Evolutionary conservation across 2,797 vertebrate genomes (phyloP).

Genomic region (Fistularia tabacaria): DNA sequence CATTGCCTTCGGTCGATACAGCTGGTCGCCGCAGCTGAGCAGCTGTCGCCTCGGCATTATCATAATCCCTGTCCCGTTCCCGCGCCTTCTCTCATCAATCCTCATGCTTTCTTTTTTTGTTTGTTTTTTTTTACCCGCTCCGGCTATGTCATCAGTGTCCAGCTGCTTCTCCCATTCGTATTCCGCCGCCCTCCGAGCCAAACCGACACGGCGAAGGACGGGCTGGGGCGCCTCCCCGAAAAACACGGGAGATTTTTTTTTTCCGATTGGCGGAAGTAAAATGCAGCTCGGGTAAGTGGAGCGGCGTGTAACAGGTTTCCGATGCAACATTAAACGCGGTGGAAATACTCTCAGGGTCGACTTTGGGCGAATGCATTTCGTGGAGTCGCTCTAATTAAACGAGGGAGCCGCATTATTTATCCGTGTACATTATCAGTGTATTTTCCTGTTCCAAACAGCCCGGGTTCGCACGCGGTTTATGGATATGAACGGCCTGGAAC

Average conservation of each 20-base stretch:
- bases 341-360: conserved; percentile 46
- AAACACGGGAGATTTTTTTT: neutral
- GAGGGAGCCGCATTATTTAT: conserved; percentile 53
- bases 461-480: conserved; percentile 31
- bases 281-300: conserved; percentile 33
- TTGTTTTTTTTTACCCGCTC: conserved; percentile 9
- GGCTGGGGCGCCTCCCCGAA: too few species aligned
- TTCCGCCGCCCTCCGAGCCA: neutral
- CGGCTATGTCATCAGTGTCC: conserved; percentile 9
- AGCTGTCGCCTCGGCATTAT: conserved; percentile 68
- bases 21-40: conserved; percentile 67
- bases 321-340: conserved; percentile 52
- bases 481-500: too few species aligned
- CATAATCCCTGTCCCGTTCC: conserved; percentile 53
- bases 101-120: conserved; percentile 6
- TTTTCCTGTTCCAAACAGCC: conserved; percentile 14
- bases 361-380: conserved; percentile 46
- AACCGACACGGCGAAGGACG: neutral
- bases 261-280: conserved; percentile 48
- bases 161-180: neutral
- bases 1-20: conserved; percentile 65
- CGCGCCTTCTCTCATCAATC: conserved; percentile 6
- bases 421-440: conserved; percentile 28
- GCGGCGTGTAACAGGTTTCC: conserved; percentile 16
- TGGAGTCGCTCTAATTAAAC: conserved; percentile 48